These are phyloP conservation scores for Halichoerus grypus DNA, from an alignment of 2,113 vertebrate genomes.

Conservation along the genomic window DNA sequence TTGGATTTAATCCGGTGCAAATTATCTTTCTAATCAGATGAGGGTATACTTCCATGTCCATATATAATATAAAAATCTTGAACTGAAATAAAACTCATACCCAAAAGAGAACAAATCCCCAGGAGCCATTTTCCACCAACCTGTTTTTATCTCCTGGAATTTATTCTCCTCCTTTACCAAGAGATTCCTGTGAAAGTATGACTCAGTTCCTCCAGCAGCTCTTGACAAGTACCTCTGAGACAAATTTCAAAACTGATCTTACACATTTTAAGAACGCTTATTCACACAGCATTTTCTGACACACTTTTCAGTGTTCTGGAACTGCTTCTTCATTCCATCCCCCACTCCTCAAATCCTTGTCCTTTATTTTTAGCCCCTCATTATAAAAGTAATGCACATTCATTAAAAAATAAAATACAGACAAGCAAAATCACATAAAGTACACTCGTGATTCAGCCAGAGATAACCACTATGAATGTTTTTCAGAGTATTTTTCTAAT, in stretches of 20 bases:
- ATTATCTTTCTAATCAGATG: constrained; percentile 63
- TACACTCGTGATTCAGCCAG: background rate
- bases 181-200: constrained; percentile 73
- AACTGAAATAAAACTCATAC: constrained; percentile 42
- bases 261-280: constrained; percentile 50
- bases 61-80: constrained; percentile 48
- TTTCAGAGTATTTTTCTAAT: constrained; percentile 58
- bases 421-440: constrained; percentile 34
- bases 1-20: constrained; percentile 59
- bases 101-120: constrained; percentile 54
- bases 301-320: constrained; percentile 54
- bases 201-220: constrained; percentile 72
- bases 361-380: constrained; percentile 66
- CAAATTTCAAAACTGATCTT: constrained; percentile 62
- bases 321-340: constrained; percentile 46
- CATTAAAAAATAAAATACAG: constrained; percentile 62
- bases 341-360: constrained; percentile 37
- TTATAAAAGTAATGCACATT: constrained; percentile 56
- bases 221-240: constrained; percentile 52
- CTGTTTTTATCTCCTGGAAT: constrained; percentile 74
- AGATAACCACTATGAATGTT: constrained; percentile 10
- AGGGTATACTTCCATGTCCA: constrained; percentile 43
- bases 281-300: constrained; percentile 67
- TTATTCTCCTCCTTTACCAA: constrained; percentile 38
- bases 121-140: constrained; percentile 72